Evolutionary conservation across 2,888 invertebrate species (phyloP).

Genomic region (Hyposoter didymator): DNA sequence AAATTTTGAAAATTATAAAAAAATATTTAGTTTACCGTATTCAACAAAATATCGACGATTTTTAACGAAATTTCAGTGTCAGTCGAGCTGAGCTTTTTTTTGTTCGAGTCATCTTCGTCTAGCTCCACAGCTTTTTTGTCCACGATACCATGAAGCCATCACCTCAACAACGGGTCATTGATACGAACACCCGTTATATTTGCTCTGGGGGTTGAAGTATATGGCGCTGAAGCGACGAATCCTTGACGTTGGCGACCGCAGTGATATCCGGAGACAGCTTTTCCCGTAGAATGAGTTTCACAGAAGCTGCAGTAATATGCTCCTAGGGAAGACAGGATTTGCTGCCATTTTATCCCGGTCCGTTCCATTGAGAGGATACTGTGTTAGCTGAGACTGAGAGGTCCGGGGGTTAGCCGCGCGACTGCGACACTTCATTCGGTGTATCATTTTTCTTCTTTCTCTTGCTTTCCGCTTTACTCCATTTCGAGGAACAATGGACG

Average conservation of each 20-base stretch:
- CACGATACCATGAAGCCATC: neutral
- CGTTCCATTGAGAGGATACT: constrained; percentile 58
- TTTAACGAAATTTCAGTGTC: too few species aligned
- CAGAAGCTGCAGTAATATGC: constrained; percentile 64
- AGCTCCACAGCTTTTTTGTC: neutral
- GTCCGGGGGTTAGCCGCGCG: constrained; percentile 27
- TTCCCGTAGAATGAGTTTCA: constrained; percentile 68
- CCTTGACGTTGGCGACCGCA: constrained; percentile 46
- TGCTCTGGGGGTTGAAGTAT: neutral
- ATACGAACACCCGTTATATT: constrained; percentile 17
- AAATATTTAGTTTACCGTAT: too few species aligned
- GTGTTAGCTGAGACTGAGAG: constrained; percentile 40
- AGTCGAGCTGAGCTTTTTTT: neutral
- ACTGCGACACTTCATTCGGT: constrained; percentile 49
- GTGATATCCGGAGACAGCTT: constrained; percentile 65
- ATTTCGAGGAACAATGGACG: constrained; percentile 50
- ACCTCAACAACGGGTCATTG: neutral
- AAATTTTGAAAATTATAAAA: too few species aligned
- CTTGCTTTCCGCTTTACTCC: neutral
- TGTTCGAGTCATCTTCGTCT: neutral
- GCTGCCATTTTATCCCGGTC: constrained; percentile 67
- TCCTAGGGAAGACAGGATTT: constrained; percentile 33
- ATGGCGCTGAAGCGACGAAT: constrained; percentile 45
- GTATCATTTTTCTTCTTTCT: constrained; percentile 58
- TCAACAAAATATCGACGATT: too few species aligned